Evolutionary conservation across 2,113 vertebrate genomes (phyloP).

Genomic region (Eulemur rufifrons): DNA sequence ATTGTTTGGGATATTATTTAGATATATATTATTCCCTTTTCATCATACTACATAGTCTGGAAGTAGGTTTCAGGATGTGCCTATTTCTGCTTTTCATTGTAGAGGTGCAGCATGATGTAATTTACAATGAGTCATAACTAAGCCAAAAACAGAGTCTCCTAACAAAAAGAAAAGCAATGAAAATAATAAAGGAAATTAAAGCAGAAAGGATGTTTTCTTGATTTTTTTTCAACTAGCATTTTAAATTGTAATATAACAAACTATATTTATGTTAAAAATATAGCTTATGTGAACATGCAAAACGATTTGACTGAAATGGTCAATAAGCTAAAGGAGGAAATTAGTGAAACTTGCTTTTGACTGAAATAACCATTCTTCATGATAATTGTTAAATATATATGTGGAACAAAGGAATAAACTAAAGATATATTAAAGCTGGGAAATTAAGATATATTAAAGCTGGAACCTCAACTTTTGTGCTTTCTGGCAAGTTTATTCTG

Average conservation of each 20-base stretch:
- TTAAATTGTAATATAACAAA: background rate
- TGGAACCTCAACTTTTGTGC: background rate
- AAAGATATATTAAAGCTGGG: background rate
- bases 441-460: background rate
- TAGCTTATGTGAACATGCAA: background rate
- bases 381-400: background rate
- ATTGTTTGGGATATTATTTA: background rate
- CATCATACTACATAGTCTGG: background rate
- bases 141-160: background rate
- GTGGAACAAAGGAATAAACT: background rate
- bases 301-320: constrained; percentile 15
- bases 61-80: background rate
- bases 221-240: background rate
- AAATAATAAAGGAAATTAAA: constrained; percentile 29
- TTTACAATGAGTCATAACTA: constrained; percentile 38
- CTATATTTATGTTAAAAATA: background rate
- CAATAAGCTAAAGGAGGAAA: background rate
- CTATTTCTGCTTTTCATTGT: constrained; percentile 8
- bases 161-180: constrained; percentile 27
- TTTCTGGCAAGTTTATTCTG: background rate
- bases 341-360: background rate
- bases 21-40: background rate
- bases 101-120: background rate
- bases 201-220: background rate
- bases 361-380: background rate